Base-by-base conservation (phyloP, 2,888 invertebrate species). In the Alloscopus bannaensis region DNA sequence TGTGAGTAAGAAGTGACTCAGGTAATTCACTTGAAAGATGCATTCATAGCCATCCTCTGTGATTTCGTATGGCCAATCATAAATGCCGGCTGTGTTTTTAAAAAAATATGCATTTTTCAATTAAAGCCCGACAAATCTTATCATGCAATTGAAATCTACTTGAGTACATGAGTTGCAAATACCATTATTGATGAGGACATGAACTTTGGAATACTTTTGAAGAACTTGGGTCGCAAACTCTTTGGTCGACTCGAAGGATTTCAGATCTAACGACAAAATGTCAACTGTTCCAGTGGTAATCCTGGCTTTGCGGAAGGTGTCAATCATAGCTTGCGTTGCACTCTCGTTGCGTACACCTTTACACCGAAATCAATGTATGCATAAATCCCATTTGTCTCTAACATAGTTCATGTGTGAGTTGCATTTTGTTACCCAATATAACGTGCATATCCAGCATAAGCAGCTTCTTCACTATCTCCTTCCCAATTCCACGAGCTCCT, bases 11-110 rank as follows among this genome's bases (percentile, higher is more conserved):
- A 95, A 95, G 88, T 96, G 95, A 1, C 95, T 94, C 85, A 97
- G 89, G 88, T 96, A 95, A 88, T 97, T 97, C 3, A 94, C 93
- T 68, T 93, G 93, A 89, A 96, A 93, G 87, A 96, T 96, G n/a
- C 92, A 92, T 88, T 97, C 97, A 87, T 92, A 93, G 0, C 95
- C 95, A 87, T 97, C 96, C 85, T 91, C 91, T 0, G 95, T 95
- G 85, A 93, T 89, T 73, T 91, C 90, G 86, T 92, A 94, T 29
- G 95, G 94, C 6, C 93, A 92, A 87, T 94, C 94, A 96, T 97
- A 96, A 59, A 97, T 92, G 31, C 96, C 97, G 86, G 97, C 96
- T 93, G 31, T 47, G 26, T 18, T 45, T 28, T 62, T 8, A n/a
- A n/a, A 18, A 57, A 57, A 3, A 3, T 11, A 20, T 16, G 26